These are phyloP conservation scores for Leptinotarsa lineolata DNA, from an alignment of 1,140 invertebrate species.

Conservation along the genomic window DNA sequence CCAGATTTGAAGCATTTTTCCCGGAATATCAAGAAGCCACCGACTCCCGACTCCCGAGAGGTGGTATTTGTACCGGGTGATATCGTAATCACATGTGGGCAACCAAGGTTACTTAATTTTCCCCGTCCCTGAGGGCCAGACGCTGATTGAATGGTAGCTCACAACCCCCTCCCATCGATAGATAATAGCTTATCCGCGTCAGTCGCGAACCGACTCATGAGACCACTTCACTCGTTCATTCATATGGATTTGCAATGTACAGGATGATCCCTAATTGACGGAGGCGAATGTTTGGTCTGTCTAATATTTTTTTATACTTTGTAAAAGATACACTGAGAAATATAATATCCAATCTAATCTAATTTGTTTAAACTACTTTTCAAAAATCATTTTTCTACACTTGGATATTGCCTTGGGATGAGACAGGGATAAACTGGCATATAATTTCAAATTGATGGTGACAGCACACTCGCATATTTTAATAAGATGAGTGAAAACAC, in stretches of 20 bases:
- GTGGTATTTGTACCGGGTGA: slow-evolving; percentile 41
- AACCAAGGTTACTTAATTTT: slow-evolving; percentile 44
- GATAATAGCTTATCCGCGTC: slow-evolving; percentile 22
- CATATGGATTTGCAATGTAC: slow-evolving; percentile 9
- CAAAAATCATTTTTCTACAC: too few relatives aligned
- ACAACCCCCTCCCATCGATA: slow-evolving; percentile 13
- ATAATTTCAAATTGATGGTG: too few relatives aligned
- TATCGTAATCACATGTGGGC: slow-evolving; percentile 42
- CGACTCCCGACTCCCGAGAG: slow-evolving; percentile 29
- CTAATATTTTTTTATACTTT: too few relatives aligned
- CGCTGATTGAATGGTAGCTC: slow-evolving; percentile 38
- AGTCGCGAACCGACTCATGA: slow-evolving; percentile 14
- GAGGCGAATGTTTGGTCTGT: too few relatives aligned
- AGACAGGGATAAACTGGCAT: too few relatives aligned
- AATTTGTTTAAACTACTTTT: too few relatives aligned
- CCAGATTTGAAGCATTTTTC: background rate
- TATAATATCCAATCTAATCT: too few relatives aligned
- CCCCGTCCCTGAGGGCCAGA: slow-evolving; percentile 34
- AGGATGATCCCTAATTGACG: background rate
- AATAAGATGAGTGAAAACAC: too few relatives aligned
- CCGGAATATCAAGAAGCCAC: background rate
- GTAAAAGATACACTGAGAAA: too few relatives aligned
- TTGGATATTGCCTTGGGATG: too few relatives aligned
- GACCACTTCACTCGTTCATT: slow-evolving; percentile 29
- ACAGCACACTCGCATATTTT: too few relatives aligned